Conservation (phyloP, 2,113 vertebrate species). For the Clarias macrocephalus region DNA sequence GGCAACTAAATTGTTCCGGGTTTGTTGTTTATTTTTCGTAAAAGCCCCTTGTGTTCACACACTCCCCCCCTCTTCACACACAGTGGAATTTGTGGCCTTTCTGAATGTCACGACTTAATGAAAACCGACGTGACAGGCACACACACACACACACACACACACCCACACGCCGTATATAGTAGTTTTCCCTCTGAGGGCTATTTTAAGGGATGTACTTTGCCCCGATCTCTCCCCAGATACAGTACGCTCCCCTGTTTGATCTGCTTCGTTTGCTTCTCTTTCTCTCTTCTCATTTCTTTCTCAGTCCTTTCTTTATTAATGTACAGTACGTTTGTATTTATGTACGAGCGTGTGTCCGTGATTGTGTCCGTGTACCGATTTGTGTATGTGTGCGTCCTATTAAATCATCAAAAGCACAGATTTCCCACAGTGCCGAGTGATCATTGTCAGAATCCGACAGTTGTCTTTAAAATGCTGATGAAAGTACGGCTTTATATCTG, state of each 20-base stretch:
- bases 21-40: slow-evolving; percentile 66
- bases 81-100: slow-evolving; percentile 47
- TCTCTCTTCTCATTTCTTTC: slow-evolving; percentile 12
- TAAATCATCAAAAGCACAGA: background rate
- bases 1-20: slow-evolving; percentile 66
- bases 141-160: background rate
- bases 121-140: slow-evolving; percentile 65
- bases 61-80: background rate
- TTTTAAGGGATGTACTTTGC: slow-evolving; percentile 33
- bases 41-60: slow-evolving; percentile 50
- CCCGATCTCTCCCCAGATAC: slow-evolving; percentile 1
- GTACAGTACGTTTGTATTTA: slow-evolving; percentile 15
- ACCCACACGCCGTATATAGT: slow-evolving; percentile 24
- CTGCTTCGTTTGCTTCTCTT: slow-evolving; percentile 6
- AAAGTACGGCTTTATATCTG: background rate
- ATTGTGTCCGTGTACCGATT: slow-evolving; percentile 7
- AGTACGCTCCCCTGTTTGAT: background rate
- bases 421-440: background rate
- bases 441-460: background rate
- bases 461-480: background rate
- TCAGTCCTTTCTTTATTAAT: slow-evolving; percentile 1
- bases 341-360: slow-evolving; percentile 21
- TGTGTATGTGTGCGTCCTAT: slow-evolving; percentile 18
- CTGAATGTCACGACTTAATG: slow-evolving; percentile 75
- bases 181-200: slow-evolving; percentile 34